Evolutionary conservation across 1,140 invertebrate genomes (phyloP), one percentile per base, ranked within the genome.

Genomic region (Cotesia glomerata): DNA sequence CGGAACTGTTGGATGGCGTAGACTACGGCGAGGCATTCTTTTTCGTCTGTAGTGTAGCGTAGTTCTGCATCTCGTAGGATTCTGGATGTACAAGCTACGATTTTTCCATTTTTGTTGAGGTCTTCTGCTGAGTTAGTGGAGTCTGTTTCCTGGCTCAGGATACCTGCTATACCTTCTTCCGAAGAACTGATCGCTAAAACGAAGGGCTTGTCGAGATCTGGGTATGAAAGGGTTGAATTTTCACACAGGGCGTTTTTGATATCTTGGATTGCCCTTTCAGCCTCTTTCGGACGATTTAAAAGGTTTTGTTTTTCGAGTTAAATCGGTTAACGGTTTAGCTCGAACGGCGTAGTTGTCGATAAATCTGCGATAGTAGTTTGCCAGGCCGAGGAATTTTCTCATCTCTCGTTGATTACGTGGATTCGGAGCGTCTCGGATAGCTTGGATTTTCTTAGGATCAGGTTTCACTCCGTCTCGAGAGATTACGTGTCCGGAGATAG

Each of bases 1-100:
- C 78, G 56, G 64, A 87, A 88, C 39, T 85, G 71, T 74, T 83
- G 73, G 2, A 86, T 75, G 0, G 79, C 82, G 74, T 74, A 81
- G 1, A 87, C 71, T 3, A 72, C 66, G 0, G 72, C 72, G 5
- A 77, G 59, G 14, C 68, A 71, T 34, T 77, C 75, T 74, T 7
- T 45, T 69, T 77, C 78, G 8, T 64, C 78, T 2, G 75, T 75
- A 8, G 67, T 61, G 62, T 81, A 81, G 39, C 75, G 75, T 5
- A 39, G 9, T 78, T 85, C 82, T 5, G 75, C 11, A 56, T 73
- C 36, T 18, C 72, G 80, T 8, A 85, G 63, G 4, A 75, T 75
- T 7, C 82, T 49, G 39, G 70, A 77, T 2, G 72, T 75, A 59
- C 75, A 82, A 4, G 79, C 74, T 32, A 32, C 18, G 7, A 26